phyloP scores from a whole-genome alignment of 2,113 vertebrate species.

The Raja brachyura region DNA sequence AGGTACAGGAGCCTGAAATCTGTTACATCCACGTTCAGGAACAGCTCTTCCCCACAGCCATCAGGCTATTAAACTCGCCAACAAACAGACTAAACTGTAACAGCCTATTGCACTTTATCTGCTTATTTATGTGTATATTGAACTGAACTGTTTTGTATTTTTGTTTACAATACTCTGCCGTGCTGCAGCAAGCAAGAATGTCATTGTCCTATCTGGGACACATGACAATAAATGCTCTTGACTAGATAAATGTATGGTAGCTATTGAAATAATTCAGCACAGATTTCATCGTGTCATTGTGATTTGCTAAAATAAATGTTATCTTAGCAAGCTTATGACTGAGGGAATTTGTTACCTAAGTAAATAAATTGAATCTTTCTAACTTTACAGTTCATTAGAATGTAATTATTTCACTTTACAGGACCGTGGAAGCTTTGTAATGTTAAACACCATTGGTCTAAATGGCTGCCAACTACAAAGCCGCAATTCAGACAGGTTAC shows the following conservation, averaged over 20 bases:
- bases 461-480: not conserved
- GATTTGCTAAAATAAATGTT: not conserved
- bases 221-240: no score
- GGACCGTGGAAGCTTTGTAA: not conserved
- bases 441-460: not conserved
- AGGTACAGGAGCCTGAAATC: no score
- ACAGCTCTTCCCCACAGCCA: no score
- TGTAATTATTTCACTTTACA: not conserved
- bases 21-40: no score
- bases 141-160: no score
- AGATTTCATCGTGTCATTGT: not conserved
- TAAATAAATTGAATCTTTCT: not conserved
- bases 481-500: conserved; percentile 17
- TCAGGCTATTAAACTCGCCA: no score
- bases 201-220: no score
- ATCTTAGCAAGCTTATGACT: not conserved
- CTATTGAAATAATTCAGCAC: not conserved
- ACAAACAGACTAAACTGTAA: no score
- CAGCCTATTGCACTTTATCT: no score
- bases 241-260: not conserved
- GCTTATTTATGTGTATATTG: no score
- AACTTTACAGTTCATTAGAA: not conserved
- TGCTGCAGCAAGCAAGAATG: no score
- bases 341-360: not conserved
- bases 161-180: no score